Percentiles rank a stretch among this genome's conserved stretches.
phyloP scores from a whole-genome alignment of 2,888 invertebrate genomes.

The Drosophila tanythrix region DNA sequence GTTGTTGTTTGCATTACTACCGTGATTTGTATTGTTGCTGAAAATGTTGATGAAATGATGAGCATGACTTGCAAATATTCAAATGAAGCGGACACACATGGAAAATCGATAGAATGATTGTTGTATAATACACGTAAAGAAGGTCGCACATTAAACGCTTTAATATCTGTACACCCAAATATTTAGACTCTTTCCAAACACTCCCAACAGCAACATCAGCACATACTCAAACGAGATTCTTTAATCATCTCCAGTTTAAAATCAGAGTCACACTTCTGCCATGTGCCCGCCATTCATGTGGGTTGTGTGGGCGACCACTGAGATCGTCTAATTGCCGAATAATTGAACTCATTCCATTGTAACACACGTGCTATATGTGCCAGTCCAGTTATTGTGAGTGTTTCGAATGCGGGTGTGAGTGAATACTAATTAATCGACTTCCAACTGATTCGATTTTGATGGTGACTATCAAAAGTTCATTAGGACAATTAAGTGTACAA shows the following conservation, averaged over 20 bases:
- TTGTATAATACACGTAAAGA: conserved; percentile 70
- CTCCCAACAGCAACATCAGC: conserved; percentile 2
- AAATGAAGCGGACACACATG: conserved; percentile 69
- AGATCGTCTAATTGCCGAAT: conserved; percentile 73
- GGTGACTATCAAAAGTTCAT: conserved; percentile 78
- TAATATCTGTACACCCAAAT: conserved; percentile 67
- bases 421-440: conserved; percentile 79
- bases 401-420: conserved; percentile 31
- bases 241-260: conserved; percentile 10
- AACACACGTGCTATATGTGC: conserved; percentile 67
- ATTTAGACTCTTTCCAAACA: conserved; percentile 58
- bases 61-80: conserved; percentile 71
- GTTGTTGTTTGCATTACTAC: conserved; percentile 70
- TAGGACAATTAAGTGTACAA: conserved; percentile 65
- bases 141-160: conserved; percentile 76
- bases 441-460: conserved; percentile 79
- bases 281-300: conserved; percentile 31
- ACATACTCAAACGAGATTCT: conserved; percentile 27
- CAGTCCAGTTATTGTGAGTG: conserved; percentile 13
- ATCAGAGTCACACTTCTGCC: conserved; percentile 35
- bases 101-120: conserved; percentile 79
- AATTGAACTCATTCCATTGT: conserved; percentile 62
- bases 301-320: conserved; percentile 12
- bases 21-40: conserved; percentile 72
- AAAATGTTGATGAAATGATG: conserved; percentile 66